These are phyloP conservation scores for Sclerurus mexicanus DNA, from an alignment of 2,113 vertebrate species.

Conservation along the genomic window DNA sequence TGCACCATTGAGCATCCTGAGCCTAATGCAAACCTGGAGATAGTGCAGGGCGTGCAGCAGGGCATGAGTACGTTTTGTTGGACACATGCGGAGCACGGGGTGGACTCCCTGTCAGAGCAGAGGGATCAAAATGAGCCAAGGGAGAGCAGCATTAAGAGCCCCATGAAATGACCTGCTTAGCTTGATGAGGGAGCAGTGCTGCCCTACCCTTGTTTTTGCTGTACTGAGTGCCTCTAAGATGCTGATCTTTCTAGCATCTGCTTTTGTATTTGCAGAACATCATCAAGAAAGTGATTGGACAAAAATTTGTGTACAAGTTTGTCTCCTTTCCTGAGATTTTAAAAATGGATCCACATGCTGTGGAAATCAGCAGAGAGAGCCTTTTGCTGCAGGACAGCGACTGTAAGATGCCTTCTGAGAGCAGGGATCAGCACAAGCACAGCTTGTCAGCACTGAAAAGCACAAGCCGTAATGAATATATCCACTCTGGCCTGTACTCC, in stretches of 20 bases:
- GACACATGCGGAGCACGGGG: not conserved
- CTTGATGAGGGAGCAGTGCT: not conserved
- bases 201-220: not conserved
- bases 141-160: not conserved
- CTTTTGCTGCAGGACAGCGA: conserved; percentile 85
- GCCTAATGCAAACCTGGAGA: not conserved
- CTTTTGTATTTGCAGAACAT: conserved; percentile 86
- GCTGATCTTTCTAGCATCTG: not conserved
- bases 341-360: conserved; percentile 90
- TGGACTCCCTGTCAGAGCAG: not conserved
- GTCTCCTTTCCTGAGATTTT: conserved; percentile 96
- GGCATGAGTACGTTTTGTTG: not conserved
- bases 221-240: not conserved
- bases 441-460: conserved; percentile 79
- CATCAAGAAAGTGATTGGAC: conserved; percentile 97
- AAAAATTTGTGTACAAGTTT: conserved; percentile 98
- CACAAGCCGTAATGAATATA: conserved; percentile 87
- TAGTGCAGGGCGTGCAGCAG: not conserved
- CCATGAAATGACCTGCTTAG: not conserved
- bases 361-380: conserved; percentile 87
- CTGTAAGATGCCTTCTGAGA: conserved; percentile 72
- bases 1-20: not conserved
- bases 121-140: not conserved
- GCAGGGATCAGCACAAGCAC: conserved; percentile 81
- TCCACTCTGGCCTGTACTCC: conserved; percentile 91